phyloP scores from a whole-genome alignment of 2,888 invertebrate species.

The Cetonia aurata region DNA sequence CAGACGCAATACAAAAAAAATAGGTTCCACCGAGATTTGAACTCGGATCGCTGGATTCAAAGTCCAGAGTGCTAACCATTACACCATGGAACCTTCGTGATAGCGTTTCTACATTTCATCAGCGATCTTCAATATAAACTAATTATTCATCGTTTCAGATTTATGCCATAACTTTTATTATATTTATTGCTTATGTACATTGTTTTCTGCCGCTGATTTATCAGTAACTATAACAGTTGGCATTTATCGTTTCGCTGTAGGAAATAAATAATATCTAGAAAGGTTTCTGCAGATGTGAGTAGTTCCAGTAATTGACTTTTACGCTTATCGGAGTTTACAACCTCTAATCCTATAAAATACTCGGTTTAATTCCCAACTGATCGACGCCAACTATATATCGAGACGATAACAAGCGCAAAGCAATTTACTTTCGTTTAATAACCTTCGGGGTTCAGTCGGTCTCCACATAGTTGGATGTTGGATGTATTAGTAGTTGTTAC shows the following conservation, averaged over 20 bases:
- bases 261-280: neutral
- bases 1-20: neutral
- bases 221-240: too few species aligned
- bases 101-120: too few species aligned
- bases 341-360: constrained; percentile 23
- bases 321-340: constrained; percentile 19
- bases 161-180: too few species aligned
- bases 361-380: constrained; percentile 23
- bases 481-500: constrained; percentile 1
- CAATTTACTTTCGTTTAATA: constrained; percentile 38
- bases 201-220: too few species aligned
- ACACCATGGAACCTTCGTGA: constrained; percentile 71
- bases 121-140: too few species aligned
- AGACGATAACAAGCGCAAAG: constrained; percentile 11
- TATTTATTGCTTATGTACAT: too few species aligned
- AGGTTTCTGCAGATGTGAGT: neutral
- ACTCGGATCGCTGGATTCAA: constrained; percentile 75
- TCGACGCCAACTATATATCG: constrained; percentile 35
- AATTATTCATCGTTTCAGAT: too few species aligned
- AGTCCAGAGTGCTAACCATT: constrained; percentile 77
- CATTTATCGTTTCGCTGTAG: too few species aligned
- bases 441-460: constrained; percentile 23
- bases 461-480: neutral
- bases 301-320: constrained; percentile 23
- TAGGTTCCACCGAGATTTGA: constrained; percentile 74